Conservation (phyloP, 2,888 invertebrate species). For the Caenorhabditis sp. region DNA sequence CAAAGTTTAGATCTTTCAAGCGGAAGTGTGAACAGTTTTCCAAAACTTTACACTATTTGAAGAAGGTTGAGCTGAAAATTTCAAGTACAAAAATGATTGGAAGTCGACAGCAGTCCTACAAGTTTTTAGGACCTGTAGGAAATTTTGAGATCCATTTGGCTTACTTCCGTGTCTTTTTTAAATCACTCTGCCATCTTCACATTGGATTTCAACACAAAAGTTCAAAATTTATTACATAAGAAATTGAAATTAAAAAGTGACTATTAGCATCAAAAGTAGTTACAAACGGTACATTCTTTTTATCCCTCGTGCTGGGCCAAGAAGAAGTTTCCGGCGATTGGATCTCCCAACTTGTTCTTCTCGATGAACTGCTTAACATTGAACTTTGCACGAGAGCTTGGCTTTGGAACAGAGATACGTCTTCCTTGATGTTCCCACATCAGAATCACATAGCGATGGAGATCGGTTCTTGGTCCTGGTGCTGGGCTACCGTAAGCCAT, state of each 20-base stretch:
- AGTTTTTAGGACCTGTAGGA: too few relatives aligned
- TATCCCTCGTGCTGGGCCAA: slow-evolving; percentile 79
- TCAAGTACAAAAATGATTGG: too few relatives aligned
- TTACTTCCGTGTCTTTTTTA: too few relatives aligned
- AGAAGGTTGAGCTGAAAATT: too few relatives aligned
- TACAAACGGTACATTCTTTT: not conserved
- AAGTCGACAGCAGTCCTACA: too few relatives aligned
- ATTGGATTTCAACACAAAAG: too few relatives aligned
- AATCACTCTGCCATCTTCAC: too few relatives aligned
- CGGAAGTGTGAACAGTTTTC: too few relatives aligned
- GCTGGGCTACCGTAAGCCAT: slow-evolving; percentile 83
- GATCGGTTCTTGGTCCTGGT: slow-evolving; percentile 82
- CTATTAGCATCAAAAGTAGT: slow-evolving; percentile 10
- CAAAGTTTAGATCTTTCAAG: too few relatives aligned
- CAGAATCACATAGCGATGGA: slow-evolving; percentile 82
- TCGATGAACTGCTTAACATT: slow-evolving; percentile 82
- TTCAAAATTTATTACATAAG: slow-evolving; percentile 9
- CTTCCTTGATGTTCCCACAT: slow-evolving; percentile 82
- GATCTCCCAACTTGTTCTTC: slow-evolving; percentile 82
- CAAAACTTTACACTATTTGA: too few relatives aligned
- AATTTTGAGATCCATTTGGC: too few relatives aligned
- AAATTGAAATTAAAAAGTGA: slow-evolving; percentile 21
- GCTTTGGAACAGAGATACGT: slow-evolving; percentile 79
- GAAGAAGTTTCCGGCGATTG: slow-evolving; percentile 83
- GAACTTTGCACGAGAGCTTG: slow-evolving; percentile 82